Base-by-base conservation (phyloP, 2,113 vertebrate species). In the Etia nguti region DNA sequence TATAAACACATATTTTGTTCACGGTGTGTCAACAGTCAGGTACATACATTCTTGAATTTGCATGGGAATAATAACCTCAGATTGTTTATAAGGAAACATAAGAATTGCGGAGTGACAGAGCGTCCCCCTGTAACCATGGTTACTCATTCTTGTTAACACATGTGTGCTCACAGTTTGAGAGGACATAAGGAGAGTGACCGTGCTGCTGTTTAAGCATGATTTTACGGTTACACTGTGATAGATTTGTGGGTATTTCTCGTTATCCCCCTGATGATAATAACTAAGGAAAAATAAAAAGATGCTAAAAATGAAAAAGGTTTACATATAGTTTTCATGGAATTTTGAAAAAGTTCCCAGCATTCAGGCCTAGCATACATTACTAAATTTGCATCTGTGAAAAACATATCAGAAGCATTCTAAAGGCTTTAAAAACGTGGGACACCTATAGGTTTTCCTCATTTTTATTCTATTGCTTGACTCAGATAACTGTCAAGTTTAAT, bases 191-290 rank as follows among this genome's bases (percentile, higher is more conserved):
- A 12, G 60, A n/a, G 60, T 6, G 4, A 20, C 26, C 8, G 4
- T 31, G 57, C 60, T n/a, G 34, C 38, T 65, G 34, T 38, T 38
- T 22, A 13, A 65, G 34, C 57, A 20, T 4, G 29, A 62, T 62
- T 62, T 36, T 36, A 12, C n/a, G 16, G 59, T 36, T 36, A 20
- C 59, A 36, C 0, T 0, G 15, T 18, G 24, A 60, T 10, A 20
- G 16, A 62, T 62, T 11, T 62, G 59, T n/a, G 29, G 2, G 31
- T 34, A 34, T 62, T 62, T 65, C 60, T 36, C 18, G 4, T 36
- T 36, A 20, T 4, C 10, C 31, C 9, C 60, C 9, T 62, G 29
- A 11, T 20, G 18, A 16, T 62, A 5, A 62, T 10, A 62, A 34
- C 59, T 34, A 26, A 57, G 56, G 56, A 29, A 59, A 59, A 5